Evolutionary conservation across 2,797 vertebrate genomes (phyloP).

Genomic region (Phyllotis vaccarum): DNA sequence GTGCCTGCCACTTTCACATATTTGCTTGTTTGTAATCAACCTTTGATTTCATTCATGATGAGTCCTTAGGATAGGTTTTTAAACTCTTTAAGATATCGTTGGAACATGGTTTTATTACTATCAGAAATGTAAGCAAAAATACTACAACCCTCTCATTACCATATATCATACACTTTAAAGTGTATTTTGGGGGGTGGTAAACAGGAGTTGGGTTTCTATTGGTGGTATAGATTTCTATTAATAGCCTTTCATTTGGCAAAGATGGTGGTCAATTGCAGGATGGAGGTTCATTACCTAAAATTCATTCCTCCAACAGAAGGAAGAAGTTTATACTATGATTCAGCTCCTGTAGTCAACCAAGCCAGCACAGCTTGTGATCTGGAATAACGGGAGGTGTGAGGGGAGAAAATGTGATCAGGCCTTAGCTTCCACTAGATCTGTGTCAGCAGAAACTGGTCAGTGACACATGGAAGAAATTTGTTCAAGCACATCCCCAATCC

Average conservation of each 20-base stretch:
- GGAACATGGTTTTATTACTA: background rate
- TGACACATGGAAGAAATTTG: background rate
- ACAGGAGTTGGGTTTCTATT: background rate
- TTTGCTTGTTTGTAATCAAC: background rate
- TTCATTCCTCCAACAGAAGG: background rate
- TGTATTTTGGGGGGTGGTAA: background rate
- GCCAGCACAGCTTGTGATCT: background rate
- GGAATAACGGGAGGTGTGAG: background rate
- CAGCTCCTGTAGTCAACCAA: background rate
- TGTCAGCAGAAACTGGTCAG: background rate
- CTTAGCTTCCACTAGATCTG: fast-evolving
- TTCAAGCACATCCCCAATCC: background rate
- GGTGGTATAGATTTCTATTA: background rate
- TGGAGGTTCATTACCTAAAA: background rate
- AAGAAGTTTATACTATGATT: background rate
- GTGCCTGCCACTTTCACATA: background rate
- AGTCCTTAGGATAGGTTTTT: background rate
- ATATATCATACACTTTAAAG: background rate
- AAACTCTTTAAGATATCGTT: background rate
- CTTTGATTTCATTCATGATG: background rate
- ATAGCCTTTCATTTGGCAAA: background rate
- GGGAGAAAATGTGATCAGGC: background rate
- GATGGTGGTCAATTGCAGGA: background rate
- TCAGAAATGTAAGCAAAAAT: background rate
- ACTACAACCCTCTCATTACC: background rate